Evolutionary conservation across 1,140 invertebrate species (phyloP), one percentile per base, ranked within the genome.

Genomic region (Papilio aristodemus): DNA sequence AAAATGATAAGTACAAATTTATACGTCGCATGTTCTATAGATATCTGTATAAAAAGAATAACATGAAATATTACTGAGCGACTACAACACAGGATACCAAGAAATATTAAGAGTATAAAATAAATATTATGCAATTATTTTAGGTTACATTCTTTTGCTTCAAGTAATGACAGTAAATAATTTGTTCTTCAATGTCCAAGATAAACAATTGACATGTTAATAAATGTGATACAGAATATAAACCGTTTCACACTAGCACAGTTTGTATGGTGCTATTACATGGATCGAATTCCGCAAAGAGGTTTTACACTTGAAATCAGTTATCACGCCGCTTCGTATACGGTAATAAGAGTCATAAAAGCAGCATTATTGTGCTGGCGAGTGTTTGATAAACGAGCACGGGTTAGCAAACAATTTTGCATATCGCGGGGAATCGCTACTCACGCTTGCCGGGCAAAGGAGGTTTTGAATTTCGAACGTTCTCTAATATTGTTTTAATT

Each of bases 331-430:
- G 17, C 43, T 50, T 19, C 7, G 13, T 50, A 11, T 14, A 43
- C 63, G 63, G 63, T 50, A 66, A 66, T 66, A 66, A 66, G 63
- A 50, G 63, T 66, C 32, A 66, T 66, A 50, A 66, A 66, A 39
- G 22, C 63, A 11, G 63, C 41, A 66, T 66, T 66, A 66, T 36
- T 46, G 43, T 25, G 63, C 19, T 66, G 11, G 62, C 39, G 25
- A 36, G 63, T 50, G 41, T 50, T 66, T 66, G 63, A 66, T 37
- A 66, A 66, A 66, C 63, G 63, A 50, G 63, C 63, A 7, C 41
- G 63, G 63, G 63, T 66, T 66, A 66, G 43, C 63, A 66, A 66
- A 66, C 63, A 66, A 50, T 66, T 66, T 66, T 66, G 63, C 63
- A 66, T 66, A 66, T 66, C 63, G 63, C n/a, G 63, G 39, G 22